Evolutionary conservation across 1,140 invertebrate genomes (phyloP).

Genomic region (Halictus rubicundus): DNA sequence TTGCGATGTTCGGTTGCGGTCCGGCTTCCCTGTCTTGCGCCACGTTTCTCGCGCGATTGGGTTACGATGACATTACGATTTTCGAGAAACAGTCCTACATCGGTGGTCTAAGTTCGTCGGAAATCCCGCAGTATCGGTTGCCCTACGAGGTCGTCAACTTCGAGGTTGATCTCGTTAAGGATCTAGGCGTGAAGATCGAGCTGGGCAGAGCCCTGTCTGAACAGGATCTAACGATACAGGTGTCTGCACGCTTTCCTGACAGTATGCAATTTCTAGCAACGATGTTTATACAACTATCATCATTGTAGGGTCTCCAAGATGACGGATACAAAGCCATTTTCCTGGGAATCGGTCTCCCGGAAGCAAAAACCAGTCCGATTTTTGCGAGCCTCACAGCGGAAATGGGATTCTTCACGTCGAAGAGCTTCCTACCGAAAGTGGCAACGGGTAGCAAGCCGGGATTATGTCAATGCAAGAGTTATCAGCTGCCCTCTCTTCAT

Average conservation of each 20-base stretch:
- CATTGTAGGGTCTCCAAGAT: slow-evolving; percentile 83
- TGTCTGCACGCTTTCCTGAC: slow-evolving; percentile 62
- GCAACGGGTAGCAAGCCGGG: slow-evolving; percentile 93
- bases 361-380: slow-evolving; percentile 90
- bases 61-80: slow-evolving; percentile 94
- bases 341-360: slow-evolving; percentile 96
- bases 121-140: slow-evolving; percentile 98
- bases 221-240: slow-evolving; percentile 87
- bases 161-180: slow-evolving; percentile 94
- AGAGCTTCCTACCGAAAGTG: slow-evolving; percentile 94
- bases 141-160: slow-evolving; percentile 96
- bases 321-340: slow-evolving; percentile 91
- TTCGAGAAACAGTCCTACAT: slow-evolving; percentile 94
- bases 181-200: slow-evolving; percentile 95
- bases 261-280: not conserved
- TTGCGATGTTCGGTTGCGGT: slow-evolving; percentile 96
- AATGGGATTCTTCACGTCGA: slow-evolving; percentile 97
- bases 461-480: slow-evolving; percentile 88
- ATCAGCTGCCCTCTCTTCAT: slow-evolving; percentile 85
- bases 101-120: slow-evolving; percentile 95
- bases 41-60: slow-evolving; percentile 95
- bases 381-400: slow-evolving; percentile 89
- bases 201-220: slow-evolving; percentile 83
- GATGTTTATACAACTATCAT: not conserved
- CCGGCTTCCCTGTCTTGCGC: slow-evolving; percentile 98